Conservation (phyloP, 92 coral and sea anemone genomes). For the Zoanthus gigantus region DNA sequence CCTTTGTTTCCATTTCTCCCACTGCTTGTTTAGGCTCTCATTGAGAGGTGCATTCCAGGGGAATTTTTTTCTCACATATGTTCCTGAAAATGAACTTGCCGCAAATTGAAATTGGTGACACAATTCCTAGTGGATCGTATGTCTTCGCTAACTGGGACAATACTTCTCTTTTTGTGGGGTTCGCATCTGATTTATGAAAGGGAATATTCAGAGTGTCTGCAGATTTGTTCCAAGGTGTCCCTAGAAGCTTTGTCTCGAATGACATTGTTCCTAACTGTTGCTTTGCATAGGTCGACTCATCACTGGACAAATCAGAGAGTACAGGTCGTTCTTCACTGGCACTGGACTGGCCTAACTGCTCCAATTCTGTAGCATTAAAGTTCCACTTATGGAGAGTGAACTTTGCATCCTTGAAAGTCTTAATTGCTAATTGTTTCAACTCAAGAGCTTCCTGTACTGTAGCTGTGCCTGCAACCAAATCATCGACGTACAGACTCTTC, state of each 20-base stretch:
- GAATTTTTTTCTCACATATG: conserved; percentile 27
- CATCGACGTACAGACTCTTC: conserved; percentile 48
- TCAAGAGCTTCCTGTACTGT: conserved; percentile 24
- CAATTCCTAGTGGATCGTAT: conserved; percentile 38
- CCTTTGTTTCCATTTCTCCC: conserved; percentile 17
- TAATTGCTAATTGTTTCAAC: conserved; percentile 28
- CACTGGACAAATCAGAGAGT: background rate
- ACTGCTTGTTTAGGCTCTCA: conserved; percentile 24
- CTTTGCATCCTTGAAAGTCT: conserved; percentile 42
- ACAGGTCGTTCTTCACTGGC: background rate
- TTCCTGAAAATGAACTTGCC: conserved; percentile 39
- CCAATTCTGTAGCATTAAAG: conserved; percentile 21
- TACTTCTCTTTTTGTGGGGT: conserved; percentile 14
- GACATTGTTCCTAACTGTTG: conserved; percentile 13
- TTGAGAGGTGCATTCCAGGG: conserved; percentile 38
- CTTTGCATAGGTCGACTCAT: conserved; percentile 10
- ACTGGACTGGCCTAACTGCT: background rate
- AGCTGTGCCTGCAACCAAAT: conserved; percentile 22
- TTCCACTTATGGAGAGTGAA: conserved; percentile 52
- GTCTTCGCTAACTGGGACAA: conserved; percentile 10
- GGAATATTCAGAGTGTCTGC: conserved; percentile 5
- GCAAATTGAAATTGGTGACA: conserved; percentile 44
- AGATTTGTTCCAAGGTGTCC: conserved; percentile 15
- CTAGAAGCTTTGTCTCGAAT: conserved; percentile 7
- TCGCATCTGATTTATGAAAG: background rate